A percentile compares a stretch with the other conserved stretches of the same genome.
phyloP scores from a whole-genome alignment of 2,113 vertebrate genomes.

The Rhinichthys klamathensis region DNA sequence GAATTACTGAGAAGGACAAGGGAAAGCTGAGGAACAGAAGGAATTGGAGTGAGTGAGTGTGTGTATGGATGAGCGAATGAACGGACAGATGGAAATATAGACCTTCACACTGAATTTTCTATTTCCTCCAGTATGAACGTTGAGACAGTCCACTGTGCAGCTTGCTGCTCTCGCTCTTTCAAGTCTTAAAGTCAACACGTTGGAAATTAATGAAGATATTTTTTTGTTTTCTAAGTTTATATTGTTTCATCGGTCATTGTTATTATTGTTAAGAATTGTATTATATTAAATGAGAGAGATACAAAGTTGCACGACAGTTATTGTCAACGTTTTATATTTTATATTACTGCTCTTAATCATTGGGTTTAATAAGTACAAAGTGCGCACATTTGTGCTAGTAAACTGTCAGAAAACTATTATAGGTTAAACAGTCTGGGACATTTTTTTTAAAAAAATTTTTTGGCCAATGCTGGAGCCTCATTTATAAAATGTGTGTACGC shows the following conservation, averaged over 20 bases:
- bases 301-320: constrained; percentile 85
- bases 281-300: constrained; percentile 71
- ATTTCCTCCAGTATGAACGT: constrained; percentile 86
- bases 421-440: constrained; percentile 60
- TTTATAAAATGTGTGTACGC: too few relatives aligned
- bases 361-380: constrained; percentile 70
- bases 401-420: constrained; percentile 78
- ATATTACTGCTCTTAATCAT: constrained; percentile 73
- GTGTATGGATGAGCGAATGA: constrained; percentile 22
- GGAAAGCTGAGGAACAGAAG: constrained; percentile 38
- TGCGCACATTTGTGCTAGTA: constrained; percentile 72
- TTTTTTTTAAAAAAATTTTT: constrained; percentile 56
- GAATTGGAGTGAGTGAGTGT: constrained; percentile 26
- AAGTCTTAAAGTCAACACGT: constrained; percentile 77
- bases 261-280: constrained; percentile 75
- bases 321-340: constrained; percentile 91
- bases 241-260: constrained; percentile 82
- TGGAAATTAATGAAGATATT: constrained; percentile 71
- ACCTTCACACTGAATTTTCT: constrained; percentile 70
- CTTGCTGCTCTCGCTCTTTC: constrained; percentile 83
- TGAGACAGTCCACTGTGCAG: constrained; percentile 88
- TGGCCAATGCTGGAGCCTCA: constrained; percentile 59
- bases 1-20: constrained; percentile 72
- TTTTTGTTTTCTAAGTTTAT: constrained; percentile 89
- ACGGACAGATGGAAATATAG: constrained; percentile 48